Evolutionary conservation across 2,888 invertebrate species (phyloP).

Genomic region (Proisotoma minuta): DNA sequence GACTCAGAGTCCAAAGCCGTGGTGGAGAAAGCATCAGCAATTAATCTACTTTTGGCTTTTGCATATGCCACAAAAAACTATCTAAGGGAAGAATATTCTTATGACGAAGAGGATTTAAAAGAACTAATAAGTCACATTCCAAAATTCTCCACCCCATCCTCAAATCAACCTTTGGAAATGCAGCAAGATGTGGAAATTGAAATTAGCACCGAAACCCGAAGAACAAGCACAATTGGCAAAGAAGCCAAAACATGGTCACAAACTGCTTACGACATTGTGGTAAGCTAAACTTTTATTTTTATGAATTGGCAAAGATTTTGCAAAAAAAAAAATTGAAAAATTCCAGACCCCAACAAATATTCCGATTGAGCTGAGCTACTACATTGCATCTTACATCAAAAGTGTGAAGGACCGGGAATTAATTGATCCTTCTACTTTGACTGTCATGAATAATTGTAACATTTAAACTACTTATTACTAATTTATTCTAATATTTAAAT

Average conservation of each 20-base stretch:
- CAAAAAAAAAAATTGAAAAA: conserved; percentile 14
- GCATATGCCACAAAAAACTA: conserved; percentile 42
- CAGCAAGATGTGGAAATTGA: no score
- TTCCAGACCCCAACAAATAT: conserved; percentile 26
- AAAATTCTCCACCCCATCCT: conserved; percentile 7
- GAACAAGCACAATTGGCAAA: no score
- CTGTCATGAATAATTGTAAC: conserved; percentile 30
- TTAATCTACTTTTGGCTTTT: conserved; percentile 35
- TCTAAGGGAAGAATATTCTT: conserved; percentile 43
- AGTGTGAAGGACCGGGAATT: conserved; percentile 1
- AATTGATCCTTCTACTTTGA: conserved; percentile 18
- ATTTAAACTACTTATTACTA: no score
- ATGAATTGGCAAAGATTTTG: no score
- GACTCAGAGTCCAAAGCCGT: conserved; percentile 1
- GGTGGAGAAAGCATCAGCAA: conserved; percentile 7
- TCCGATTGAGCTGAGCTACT: conserved; percentile 27
- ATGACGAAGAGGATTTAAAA: conserved; percentile 21
- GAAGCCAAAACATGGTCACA: no score
- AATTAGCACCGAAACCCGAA: no score
- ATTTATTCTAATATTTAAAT: background rate
- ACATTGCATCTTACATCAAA: conserved; percentile 32
- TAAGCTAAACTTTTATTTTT: no score
- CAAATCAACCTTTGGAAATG: conserved; percentile 2
- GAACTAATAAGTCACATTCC: conserved; percentile 11
- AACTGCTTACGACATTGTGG: no score